Percentiles rank a stretch among this genome's conserved stretches.
These are phyloP conservation scores for Platyscapa corneri DNA, from an alignment of 1,140 invertebrate species.

Conservation along the genomic window DNA sequence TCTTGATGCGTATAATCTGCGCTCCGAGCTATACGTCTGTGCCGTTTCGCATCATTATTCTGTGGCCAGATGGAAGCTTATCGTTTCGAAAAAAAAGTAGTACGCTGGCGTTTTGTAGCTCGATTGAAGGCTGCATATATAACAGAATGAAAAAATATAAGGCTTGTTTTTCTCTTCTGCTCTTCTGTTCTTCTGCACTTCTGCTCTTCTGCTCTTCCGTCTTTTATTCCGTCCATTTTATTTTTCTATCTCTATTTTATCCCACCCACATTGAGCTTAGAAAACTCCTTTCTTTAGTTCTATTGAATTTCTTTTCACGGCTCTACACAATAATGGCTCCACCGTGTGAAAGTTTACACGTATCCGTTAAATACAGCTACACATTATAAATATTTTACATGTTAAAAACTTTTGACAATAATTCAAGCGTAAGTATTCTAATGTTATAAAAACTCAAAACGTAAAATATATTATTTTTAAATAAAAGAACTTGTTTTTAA, in stretches of 20 bases:
- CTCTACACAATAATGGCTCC: not conserved
- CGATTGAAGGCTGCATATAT: slow-evolving; percentile 20
- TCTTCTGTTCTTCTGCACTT: not conserved
- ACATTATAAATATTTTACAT: not conserved
- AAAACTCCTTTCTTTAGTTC: not conserved
- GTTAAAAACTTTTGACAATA: too few species aligned
- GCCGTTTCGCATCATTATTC: slow-evolving; percentile 38
- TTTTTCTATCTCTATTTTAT: not conserved
- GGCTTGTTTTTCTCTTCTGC: not conserved
- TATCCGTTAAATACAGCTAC: not conserved
- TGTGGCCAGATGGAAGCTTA: slow-evolving; percentile 26
- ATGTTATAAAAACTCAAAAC: too few species aligned
- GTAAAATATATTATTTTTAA: too few species aligned
- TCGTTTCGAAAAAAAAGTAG: slow-evolving; percentile 39
- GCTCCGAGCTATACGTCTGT: slow-evolving; percentile 14
- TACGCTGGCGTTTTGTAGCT: not conserved
- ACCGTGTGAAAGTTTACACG: not conserved
- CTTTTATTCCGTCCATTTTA: not conserved
- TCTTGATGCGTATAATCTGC: slow-evolving; percentile 46
- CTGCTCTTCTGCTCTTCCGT: not conserved
- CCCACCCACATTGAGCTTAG: not conserved
- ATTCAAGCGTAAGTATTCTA: too few species aligned
- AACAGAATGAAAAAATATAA: slow-evolving; percentile 8
- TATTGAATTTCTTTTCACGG: not conserved
- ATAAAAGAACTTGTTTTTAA: too few species aligned